Evolutionary conservation across 2,113 vertebrate genomes (phyloP).

Genomic region (Ciconia boyciana): DNA sequence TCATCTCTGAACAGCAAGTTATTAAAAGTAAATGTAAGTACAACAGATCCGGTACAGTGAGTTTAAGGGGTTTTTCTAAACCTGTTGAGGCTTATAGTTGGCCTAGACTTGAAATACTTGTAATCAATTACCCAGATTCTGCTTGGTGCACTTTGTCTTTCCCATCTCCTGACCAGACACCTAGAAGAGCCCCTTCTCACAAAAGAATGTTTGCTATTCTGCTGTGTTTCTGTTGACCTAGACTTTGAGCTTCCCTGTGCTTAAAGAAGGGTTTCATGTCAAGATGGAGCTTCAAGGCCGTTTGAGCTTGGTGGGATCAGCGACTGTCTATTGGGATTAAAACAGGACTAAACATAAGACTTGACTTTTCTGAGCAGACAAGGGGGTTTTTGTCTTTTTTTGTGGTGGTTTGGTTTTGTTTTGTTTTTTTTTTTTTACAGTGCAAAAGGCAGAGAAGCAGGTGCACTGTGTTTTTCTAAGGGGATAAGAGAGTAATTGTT

Average conservation of each 20-base stretch:
- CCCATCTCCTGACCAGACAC: not conserved
- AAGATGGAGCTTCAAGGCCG: not conserved
- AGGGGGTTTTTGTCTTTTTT: not conserved
- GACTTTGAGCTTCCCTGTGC: not conserved
- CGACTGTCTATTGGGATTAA: not conserved
- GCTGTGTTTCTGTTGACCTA: not conserved
- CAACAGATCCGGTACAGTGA: not conserved
- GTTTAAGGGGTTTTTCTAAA: not conserved
- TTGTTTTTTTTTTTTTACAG: too few relatives aligned
- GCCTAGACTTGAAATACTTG: not conserved
- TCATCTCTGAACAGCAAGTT: conserved; percentile 85
- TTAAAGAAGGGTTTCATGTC: not conserved
- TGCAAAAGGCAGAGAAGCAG: not conserved
- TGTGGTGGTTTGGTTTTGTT: too few relatives aligned
- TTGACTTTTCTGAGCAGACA: not conserved
- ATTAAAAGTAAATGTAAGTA: conserved; percentile 91
- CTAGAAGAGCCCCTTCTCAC: not conserved
- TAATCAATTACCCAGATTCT: not conserved
- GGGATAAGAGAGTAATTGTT: not conserved
- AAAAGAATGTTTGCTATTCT: not conserved
- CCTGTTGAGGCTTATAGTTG: not conserved
- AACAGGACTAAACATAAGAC: not conserved
- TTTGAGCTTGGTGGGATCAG: not conserved
- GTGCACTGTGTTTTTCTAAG: not conserved
- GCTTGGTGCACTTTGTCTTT: not conserved